Base-by-base conservation (phyloP, 1,140 invertebrate genomes). In the Brachionus paranguensis region DNA sequence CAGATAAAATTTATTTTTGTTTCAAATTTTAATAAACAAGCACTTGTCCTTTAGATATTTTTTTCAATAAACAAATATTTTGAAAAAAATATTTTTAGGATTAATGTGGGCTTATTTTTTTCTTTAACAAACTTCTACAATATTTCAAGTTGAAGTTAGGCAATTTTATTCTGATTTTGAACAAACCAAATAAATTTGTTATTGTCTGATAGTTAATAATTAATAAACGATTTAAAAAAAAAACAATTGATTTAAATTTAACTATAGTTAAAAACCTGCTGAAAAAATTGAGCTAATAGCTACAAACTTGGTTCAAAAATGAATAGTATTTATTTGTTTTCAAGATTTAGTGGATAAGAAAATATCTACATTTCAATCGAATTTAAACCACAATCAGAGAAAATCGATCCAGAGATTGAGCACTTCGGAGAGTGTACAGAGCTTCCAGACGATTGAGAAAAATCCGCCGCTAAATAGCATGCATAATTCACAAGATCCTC, bases 271-370 rank as follows among this genome's bases (percentile, higher is more conserved):
- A 60, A 60, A 60, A 60, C 53, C 53, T 60, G 53, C 53, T 10
- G 10, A 8, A 24, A 24, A 1, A 60, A 20, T 24, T 60, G 5
- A 24, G 20, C 7, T 5, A n/a, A n/a, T 53, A 14, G 7, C 47
- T 1, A 17, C 17, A 53, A 53, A 53, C n/a, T 53, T 53, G 8
- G 47, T 17, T 53, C 47, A 37, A 37, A 37, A 37, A 37, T 7
- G 1, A 14, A 14, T 0, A 53, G n/a, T 12, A 10, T 50, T 2
- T 50, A 53, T n/a, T 53, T n/a, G 3, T 14, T 53, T 60, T 60
- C 20, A 72, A 72, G 68, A 72, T 72, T 72, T 72, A n/a, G 37
- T 72, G 5, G 68, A 72, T 17, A 72, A 43, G 37, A 72, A 72
- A 43, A 20, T 72, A 72, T 72, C 68, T 17, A 45, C 68, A 41